A percentile compares a stretch with the other conserved stretches of the same genome.
These are phyloP conservation scores for Sarcophaga variegata DNA, from an alignment of 2,888 invertebrate species.

Conservation along the genomic window DNA sequence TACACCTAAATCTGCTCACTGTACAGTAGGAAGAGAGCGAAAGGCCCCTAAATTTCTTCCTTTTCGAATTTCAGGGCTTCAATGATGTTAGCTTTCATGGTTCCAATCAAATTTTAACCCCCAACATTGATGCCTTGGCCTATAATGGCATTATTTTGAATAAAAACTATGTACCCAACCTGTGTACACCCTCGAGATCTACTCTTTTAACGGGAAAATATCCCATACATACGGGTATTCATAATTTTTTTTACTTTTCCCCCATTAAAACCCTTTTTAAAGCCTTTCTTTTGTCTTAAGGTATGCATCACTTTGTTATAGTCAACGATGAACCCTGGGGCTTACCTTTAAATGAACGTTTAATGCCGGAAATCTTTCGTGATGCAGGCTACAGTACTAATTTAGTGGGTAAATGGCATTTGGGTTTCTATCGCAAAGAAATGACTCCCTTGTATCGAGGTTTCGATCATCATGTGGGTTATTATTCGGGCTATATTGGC, in stretches of 20 bases:
- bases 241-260: neutral
- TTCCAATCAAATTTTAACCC: slow-evolving; percentile 93
- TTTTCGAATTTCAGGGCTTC: slow-evolving; percentile 87
- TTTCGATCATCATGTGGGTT: slow-evolving; percentile 92
- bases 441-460: slow-evolving; percentile 88
- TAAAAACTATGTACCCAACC: slow-evolving; percentile 90
- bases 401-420: slow-evolving; percentile 95
- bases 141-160: slow-evolving; percentile 93
- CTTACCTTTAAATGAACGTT: slow-evolving; percentile 86
- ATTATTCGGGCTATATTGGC: slow-evolving; percentile 91
- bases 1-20: too few species aligned
- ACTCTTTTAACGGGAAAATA: slow-evolving; percentile 93
- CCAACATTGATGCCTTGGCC: slow-evolving; percentile 94
- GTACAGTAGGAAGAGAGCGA: too few species aligned
- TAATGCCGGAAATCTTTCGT: slow-evolving; percentile 87
- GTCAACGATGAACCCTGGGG: slow-evolving; percentile 88
- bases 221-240: slow-evolving; percentile 89
- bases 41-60: neutral
- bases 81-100: slow-evolving; percentile 96
- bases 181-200: slow-evolving; percentile 92
- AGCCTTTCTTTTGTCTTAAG: slow-evolving; percentile 78
- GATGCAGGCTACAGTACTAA: slow-evolving; percentile 91
- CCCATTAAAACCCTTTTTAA: neutral
- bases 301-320: slow-evolving; percentile 89
- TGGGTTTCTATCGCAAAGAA: slow-evolving; percentile 87